Conservation (phyloP, 2,888 invertebrate species). For the Scotopteryx bipunctaria region DNA sequence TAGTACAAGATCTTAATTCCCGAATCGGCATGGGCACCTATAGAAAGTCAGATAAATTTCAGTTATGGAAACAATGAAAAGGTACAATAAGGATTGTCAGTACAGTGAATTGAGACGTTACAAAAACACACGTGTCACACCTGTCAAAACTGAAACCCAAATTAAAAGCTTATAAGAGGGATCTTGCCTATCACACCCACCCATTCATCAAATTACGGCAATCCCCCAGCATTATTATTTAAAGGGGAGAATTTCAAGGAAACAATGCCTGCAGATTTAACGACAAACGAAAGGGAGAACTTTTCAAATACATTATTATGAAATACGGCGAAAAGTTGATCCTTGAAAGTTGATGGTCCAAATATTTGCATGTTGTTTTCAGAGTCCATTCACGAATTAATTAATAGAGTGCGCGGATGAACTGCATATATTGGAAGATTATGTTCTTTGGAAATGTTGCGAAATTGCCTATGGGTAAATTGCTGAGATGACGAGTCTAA, state of each 20-base stretch:
- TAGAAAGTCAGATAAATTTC: too few species aligned
- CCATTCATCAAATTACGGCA: conserved; percentile 30
- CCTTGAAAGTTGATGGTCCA: conserved; percentile 43
- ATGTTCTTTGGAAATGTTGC: neutral
- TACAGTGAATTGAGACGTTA: too few species aligned
- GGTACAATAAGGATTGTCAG: too few species aligned
- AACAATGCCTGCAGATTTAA: conserved; percentile 41
- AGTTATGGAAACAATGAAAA: too few species aligned
- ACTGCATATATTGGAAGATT: neutral
- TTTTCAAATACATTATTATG: conserved; percentile 60
- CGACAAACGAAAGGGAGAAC: conserved; percentile 53
- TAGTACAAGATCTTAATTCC: too few species aligned
- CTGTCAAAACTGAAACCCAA: neutral
- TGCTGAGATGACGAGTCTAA: too few species aligned
- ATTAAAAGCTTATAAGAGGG: conserved; percentile 1
- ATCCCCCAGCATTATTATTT: conserved; percentile 46
- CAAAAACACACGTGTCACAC: neutral
- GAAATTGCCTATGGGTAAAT: too few species aligned
- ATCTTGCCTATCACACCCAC: conserved; percentile 11
- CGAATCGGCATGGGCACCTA: too few species aligned
- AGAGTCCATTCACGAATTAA: conserved; percentile 35
- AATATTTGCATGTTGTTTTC: conserved; percentile 54
- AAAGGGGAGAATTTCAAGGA: conserved; percentile 42
- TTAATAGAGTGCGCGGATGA: neutral
- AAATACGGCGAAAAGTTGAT: conserved; percentile 55